A percentile compares a stretch with the other conserved stretches of the same genome.
phyloP scores from a whole-genome alignment of 35 echinoderm and acorn worm species.

The Ophiothrix spiculata region DNA sequence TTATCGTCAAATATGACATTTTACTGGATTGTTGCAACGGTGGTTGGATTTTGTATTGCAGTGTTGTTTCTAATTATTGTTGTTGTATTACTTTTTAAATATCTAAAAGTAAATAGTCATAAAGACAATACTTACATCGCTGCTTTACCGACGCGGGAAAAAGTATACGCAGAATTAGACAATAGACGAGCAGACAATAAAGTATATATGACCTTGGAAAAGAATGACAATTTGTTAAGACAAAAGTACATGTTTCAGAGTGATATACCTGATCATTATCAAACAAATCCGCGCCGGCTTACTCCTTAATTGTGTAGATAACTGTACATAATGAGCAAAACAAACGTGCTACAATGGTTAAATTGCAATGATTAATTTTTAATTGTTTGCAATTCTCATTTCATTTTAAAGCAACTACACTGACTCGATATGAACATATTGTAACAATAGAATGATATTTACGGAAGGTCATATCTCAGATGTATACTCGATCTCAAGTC shows the following conservation, averaged over 20 bases:
- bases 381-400: too few relatives aligned
- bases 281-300: background rate
- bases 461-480: too few relatives aligned
- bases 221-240: background rate
- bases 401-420: too few relatives aligned
- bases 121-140: background rate
- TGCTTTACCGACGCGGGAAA: background rate
- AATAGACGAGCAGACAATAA: background rate
- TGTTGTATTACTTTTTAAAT: background rate
- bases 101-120: background rate
- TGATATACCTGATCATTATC: background rate
- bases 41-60: background rate
- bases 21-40: background rate
- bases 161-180: background rate
- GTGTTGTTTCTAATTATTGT: background rate
- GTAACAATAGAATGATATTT: too few relatives aligned
- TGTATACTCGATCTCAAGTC: too few relatives aligned
- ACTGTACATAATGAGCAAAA: too few relatives aligned
- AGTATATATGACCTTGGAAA: background rate
- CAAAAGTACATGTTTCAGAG: background rate
- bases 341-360: too few relatives aligned
- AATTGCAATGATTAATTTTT: too few relatives aligned
- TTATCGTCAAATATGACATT: background rate
- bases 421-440: too few relatives aligned
- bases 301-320: too few relatives aligned